Base-by-base conservation (phyloP, 2,113 vertebrate species). In the Proteles cristata region DNA sequence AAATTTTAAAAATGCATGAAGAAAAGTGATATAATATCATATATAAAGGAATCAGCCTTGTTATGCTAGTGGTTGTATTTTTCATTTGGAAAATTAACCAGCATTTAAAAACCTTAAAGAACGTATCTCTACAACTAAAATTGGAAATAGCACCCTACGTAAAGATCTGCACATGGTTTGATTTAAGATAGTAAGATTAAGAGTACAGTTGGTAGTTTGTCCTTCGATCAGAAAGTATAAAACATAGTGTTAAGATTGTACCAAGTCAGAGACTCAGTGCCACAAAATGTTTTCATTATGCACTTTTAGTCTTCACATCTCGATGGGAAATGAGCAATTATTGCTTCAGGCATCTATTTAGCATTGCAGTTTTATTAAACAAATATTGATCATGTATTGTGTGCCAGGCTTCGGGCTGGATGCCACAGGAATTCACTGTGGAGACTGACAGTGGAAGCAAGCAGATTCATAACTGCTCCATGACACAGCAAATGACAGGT, bases 21-120 rank as follows among this genome's bases (percentile, higher is more conserved):
- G 16, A 79, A 96, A 93, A 81, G 65, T 73, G 61, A 15, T 11
- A 48, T 25, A 45, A 45, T 74, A 26, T 74, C 15, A 43, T 58
- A 61, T 68, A 69, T 16, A 12, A 11, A 35, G 39, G n/a, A 97
- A 84, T 84, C 7, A 45, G n/a, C n/a, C 73, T 48, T 88, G 6
- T 58, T 81, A 76, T 83, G 53, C 35, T 53, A 81, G 0, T 25
- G 50, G 43, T 35, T 85, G 0, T 91, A 11, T 69, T 69, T 94
- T 97, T 94, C 48, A 65, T 61, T 97, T 80, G 53, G 74, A 80
- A 94, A 89, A 33, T 83, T 74, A 91, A 21, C 21, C n/a, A 61
- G 43, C 73, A 65, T 81, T 87, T 90, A 50, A 94, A 93, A 90
- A 45, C 25, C 45, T 81, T 80, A 33, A 88, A 92, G 35, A 45